Conservation (phyloP, 2,888 invertebrate genomes). For the Athetis lepigone region DNA sequence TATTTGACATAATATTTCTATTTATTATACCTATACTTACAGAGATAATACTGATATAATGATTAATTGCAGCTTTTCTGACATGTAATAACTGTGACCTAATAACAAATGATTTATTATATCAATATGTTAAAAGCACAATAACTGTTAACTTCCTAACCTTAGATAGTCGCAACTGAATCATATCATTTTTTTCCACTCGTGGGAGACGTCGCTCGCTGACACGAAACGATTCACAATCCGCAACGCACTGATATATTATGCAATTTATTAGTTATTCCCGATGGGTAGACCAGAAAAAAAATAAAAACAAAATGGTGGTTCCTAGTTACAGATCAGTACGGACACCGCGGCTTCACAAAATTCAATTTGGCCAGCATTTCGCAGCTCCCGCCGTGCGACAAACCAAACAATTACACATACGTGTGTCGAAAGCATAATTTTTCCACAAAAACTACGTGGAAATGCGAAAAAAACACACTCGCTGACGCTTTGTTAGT, state of each 20-base stretch:
- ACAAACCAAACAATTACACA: constrained; percentile 90
- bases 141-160: constrained; percentile 69
- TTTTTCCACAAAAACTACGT: constrained; percentile 83
- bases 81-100: constrained; percentile 60
- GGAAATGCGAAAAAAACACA: constrained; percentile 80
- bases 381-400: constrained; percentile 76
- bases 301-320: constrained; percentile 60
- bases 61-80: constrained; percentile 55
- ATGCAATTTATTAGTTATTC: constrained; percentile 58
- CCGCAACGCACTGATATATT: constrained; percentile 56
- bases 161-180: constrained; percentile 60
- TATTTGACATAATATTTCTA: constrained; percentile 42
- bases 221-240: constrained; percentile 63
- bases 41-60: constrained; percentile 44
- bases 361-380: constrained; percentile 87
- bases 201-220: constrained; percentile 63
- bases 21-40: constrained; percentile 46
- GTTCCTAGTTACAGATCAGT: constrained; percentile 78
- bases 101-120: constrained; percentile 63
- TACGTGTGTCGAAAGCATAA: constrained; percentile 88
- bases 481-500: constrained; percentile 82
- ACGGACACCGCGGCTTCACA: constrained; percentile 77
- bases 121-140: constrained; percentile 64
- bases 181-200: constrained; percentile 65
- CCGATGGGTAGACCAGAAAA: constrained; percentile 56